These are phyloP conservation scores for Smittia sp. DNA, from an alignment of 2,888 invertebrate genomes.

Conservation along the genomic window DNA sequence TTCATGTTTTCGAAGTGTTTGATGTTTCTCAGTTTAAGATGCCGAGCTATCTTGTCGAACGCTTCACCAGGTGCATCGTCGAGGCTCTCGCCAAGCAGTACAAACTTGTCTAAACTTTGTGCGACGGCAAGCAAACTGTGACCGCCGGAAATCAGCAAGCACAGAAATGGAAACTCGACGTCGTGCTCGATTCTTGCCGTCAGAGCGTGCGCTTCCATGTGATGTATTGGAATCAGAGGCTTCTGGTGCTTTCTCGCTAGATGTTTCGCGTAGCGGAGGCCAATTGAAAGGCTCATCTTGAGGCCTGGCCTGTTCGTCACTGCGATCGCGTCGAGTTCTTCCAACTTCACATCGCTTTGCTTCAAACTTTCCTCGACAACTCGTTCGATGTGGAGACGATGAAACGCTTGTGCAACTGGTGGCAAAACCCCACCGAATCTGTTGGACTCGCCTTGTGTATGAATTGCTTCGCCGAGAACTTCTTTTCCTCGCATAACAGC, in stretches of 20 bases:
- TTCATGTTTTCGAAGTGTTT: constrained; percentile 68
- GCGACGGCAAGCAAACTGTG: constrained; percentile 82
- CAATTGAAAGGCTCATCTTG: constrained; percentile 72
- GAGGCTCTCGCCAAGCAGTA: constrained; percentile 71
- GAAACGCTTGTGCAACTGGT: constrained; percentile 76
- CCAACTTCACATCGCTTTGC: constrained; percentile 58
- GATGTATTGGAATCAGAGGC: constrained; percentile 93
- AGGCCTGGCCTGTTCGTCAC: constrained; percentile 88
- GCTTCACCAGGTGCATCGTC: constrained; percentile 93
- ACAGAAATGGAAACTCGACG: constrained; percentile 82
- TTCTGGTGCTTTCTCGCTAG: constrained; percentile 65
- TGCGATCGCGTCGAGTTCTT: constrained; percentile 82
- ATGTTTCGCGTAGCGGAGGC: constrained; percentile 77
- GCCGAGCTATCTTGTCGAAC: constrained; percentile 88
- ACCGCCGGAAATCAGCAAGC: constrained; percentile 88
- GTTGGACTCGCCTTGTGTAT: constrained; percentile 77
- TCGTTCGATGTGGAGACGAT: constrained; percentile 71
- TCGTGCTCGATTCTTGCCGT: constrained; percentile 73
- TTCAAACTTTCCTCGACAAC: constrained; percentile 68
- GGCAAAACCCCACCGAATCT: constrained; percentile 75
- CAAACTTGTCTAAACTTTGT: constrained; percentile 69
- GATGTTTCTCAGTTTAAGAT: constrained; percentile 77
- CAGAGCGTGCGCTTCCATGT: constrained; percentile 98
- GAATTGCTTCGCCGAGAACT: constrained; percentile 74
- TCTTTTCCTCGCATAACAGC: constrained; percentile 72